Conservation (phyloP, 2,113 vertebrate genomes). For the Rhabdomys dilectus region DNA sequence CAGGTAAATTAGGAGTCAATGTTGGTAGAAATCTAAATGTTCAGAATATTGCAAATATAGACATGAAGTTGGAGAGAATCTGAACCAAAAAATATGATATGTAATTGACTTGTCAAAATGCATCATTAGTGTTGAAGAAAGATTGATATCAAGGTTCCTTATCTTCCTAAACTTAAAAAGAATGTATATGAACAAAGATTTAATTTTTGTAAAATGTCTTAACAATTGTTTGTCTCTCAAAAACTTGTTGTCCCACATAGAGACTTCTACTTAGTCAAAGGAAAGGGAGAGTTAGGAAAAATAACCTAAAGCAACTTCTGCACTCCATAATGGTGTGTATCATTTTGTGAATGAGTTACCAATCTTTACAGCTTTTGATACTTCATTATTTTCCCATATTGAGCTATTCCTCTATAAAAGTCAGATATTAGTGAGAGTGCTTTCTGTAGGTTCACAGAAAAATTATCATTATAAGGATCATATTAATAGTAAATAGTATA, state of each 20-base stretch:
- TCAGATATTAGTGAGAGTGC: background rate
- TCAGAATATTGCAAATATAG: background rate
- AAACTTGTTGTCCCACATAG: slow-evolving; percentile 6
- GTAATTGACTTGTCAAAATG: background rate
- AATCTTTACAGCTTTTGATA: background rate
- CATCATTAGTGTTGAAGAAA: background rate
- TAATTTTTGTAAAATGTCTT: background rate
- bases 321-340: background rate
- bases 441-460: background rate
- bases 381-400: background rate
- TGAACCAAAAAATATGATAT: slow-evolving; percentile 4
- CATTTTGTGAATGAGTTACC: background rate
- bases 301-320: background rate
- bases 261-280: background rate
- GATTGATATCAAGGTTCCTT: background rate
- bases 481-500: background rate
- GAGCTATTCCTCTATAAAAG: slow-evolving; percentile 36
- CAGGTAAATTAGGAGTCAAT: background rate
- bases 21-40: background rate
- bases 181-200: background rate
- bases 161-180: background rate
- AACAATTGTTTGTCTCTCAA: background rate
- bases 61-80: background rate
- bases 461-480: background rate
- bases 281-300: background rate